phyloP scores from a whole-genome alignment of 1,140 invertebrate genomes.

The Drosophila pallidifrons region DNA sequence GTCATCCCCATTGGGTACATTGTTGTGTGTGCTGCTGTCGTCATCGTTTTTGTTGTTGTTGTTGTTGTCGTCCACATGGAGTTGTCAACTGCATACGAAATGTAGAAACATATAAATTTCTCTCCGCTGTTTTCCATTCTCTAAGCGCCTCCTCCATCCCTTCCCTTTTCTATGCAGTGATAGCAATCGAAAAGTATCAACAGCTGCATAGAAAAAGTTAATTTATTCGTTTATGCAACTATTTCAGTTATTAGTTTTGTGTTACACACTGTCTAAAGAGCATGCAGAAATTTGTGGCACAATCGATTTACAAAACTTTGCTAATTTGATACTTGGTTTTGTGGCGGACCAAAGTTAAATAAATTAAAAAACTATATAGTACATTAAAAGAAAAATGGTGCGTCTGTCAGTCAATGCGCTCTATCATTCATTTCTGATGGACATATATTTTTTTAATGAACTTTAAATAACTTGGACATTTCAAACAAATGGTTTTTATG shows the following conservation, averaged over 20 bases:
- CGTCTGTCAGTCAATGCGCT: neutral
- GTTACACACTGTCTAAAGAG: constrained; percentile 28
- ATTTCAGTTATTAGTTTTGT: constrained; percentile 18
- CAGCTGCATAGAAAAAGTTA: constrained; percentile 59
- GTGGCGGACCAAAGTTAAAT: constrained; percentile 11
- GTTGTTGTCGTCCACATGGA: constrained; percentile 12
- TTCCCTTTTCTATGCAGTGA: constrained; percentile 35
- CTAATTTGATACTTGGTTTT: constrained; percentile 44
- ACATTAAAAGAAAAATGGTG: constrained; percentile 10
- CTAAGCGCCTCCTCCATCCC: neutral
- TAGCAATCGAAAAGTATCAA: constrained; percentile 57
- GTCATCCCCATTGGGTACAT: constrained; percentile 28
- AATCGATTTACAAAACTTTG: constrained; percentile 55
- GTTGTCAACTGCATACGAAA: constrained; percentile 49
- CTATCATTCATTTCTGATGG: constrained; percentile 12
- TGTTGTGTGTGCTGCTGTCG: constrained; percentile 14
- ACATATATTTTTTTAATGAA: constrained; percentile 69
- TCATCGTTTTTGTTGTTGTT: neutral
- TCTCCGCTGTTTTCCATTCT: constrained; percentile 7
- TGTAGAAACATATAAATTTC: constrained; percentile 21
- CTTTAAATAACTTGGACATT: constrained; percentile 74
- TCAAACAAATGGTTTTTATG: constrained; percentile 49
- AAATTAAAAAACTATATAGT: constrained; percentile 10
- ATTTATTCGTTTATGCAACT: constrained; percentile 48
- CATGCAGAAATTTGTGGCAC: constrained; percentile 28